Conservation (phyloP, 2,888 invertebrate genomes). For the Eilema depressum region DNA sequence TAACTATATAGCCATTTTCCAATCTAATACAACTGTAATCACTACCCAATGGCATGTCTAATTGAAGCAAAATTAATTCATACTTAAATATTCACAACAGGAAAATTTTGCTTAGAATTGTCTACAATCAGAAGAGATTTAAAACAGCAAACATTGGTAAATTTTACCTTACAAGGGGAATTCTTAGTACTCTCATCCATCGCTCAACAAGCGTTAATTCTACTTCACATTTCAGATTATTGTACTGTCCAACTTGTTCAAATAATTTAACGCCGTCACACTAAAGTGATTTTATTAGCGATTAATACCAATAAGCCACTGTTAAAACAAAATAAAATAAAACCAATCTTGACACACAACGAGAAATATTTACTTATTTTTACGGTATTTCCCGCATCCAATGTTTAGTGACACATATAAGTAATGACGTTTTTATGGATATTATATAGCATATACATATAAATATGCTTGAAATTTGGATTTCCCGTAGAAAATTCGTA, state of each 20-base stretch:
- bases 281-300: constrained; percentile 79
- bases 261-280: constrained; percentile 73
- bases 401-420: constrained; percentile 50
- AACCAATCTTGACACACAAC: constrained; percentile 80
- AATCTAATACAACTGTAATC: constrained; percentile 42
- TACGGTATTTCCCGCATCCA: constrained; percentile 60
- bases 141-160: constrained; percentile 65
- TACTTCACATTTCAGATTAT: constrained; percentile 81
- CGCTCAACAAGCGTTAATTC: constrained; percentile 71
- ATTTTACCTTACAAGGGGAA: constrained; percentile 85
- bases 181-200: constrained; percentile 83
- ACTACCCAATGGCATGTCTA: constrained; percentile 43
- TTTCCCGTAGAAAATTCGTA: constrained; percentile 58
- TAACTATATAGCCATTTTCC: constrained; percentile 35
- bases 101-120: constrained; percentile 49
- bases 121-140: constrained; percentile 57
- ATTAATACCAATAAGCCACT: constrained; percentile 84
- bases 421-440: constrained; percentile 34
- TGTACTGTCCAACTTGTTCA: constrained; percentile 69
- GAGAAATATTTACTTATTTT: constrained; percentile 79
- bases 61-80: constrained; percentile 45
- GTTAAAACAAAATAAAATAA: constrained; percentile 81
- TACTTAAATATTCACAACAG: constrained; percentile 42
- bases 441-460: constrained; percentile 26
- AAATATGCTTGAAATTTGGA: constrained; percentile 42